Evolutionary conservation across 1,140 invertebrate genomes (phyloP).

Genomic region (Chymomyza costata): DNA sequence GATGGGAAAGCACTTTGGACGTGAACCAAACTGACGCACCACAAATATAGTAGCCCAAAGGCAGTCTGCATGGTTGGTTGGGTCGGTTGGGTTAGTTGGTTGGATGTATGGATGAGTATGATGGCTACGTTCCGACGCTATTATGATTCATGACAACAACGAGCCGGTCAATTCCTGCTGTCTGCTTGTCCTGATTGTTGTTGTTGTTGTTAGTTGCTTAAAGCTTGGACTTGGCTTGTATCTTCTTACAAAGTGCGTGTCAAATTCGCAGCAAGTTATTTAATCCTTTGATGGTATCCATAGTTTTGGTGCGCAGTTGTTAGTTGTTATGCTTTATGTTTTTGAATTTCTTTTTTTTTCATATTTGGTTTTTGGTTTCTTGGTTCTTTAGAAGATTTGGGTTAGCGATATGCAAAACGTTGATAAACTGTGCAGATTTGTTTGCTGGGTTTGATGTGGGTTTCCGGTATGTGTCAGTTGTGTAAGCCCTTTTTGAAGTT

Average conservation of each 20-base stretch:
- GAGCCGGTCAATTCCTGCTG: conserved; percentile 25
- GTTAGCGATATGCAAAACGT: conserved; percentile 34
- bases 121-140: no score
- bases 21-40: no score
- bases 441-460: conserved; percentile 52
- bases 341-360: conserved; percentile 36
- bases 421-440: no score
- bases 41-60: conserved; percentile 46
- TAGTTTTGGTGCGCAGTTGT: conserved; percentile 31
- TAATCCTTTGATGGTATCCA: conserved; percentile 57
- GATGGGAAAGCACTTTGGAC: conserved; percentile 34
- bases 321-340: conserved; percentile 38
- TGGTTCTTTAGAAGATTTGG: conserved; percentile 18
- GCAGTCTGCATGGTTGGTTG: no score
- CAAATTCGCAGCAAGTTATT: conserved; percentile 59
- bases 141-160: conserved; percentile 67
- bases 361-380: conserved; percentile 34
- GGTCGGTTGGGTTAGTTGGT: no score
- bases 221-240: neutral
- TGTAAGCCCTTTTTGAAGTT: no score
- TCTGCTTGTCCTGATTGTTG: conserved; percentile 13
- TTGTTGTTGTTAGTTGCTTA: conserved; percentile 30
- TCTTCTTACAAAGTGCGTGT: conserved; percentile 46
- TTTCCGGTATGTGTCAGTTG: conserved; percentile 16
- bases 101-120: no score